Conservation (phyloP, 1,140 invertebrate species). For the Atta colombica region DNA sequence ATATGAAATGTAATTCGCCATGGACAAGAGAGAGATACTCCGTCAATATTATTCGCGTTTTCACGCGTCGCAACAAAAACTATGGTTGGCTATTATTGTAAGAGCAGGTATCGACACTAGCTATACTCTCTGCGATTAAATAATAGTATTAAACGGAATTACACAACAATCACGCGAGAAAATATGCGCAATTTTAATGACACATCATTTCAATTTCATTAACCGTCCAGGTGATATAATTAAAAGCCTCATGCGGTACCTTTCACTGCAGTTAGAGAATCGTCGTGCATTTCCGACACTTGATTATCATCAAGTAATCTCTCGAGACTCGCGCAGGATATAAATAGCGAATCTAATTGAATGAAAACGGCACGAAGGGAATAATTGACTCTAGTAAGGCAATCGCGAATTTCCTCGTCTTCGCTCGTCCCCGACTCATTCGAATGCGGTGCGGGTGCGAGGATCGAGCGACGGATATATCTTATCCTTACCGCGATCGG, state of each 20-base stretch:
- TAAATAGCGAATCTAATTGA: constrained; percentile 57
- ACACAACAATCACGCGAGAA: neutral
- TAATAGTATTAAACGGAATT: constrained; percentile 15
- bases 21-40: too few relatives aligned
- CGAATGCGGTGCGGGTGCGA: neutral
- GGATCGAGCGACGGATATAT: neutral
- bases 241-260: constrained; percentile 34
- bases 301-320: constrained; percentile 40
- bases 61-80: neutral
- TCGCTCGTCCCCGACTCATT: constrained; percentile 28
- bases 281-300: constrained; percentile 19
- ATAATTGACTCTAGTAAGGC: neutral
- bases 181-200: constrained; percentile 43
- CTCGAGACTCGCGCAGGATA: neutral
- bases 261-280: constrained; percentile 29
- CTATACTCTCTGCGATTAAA: too few relatives aligned
- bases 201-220: constrained; percentile 30
- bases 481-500: constrained; percentile 55
- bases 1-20: neutral
- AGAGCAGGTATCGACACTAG: neutral
- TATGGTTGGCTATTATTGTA: neutral
- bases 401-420: constrained; percentile 6
- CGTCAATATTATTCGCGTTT: neutral
- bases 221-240: constrained; percentile 33
- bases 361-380: constrained; percentile 41